Conservation (phyloP, 2,888 invertebrate species). For the Drosophila kambysellisi region DNA sequence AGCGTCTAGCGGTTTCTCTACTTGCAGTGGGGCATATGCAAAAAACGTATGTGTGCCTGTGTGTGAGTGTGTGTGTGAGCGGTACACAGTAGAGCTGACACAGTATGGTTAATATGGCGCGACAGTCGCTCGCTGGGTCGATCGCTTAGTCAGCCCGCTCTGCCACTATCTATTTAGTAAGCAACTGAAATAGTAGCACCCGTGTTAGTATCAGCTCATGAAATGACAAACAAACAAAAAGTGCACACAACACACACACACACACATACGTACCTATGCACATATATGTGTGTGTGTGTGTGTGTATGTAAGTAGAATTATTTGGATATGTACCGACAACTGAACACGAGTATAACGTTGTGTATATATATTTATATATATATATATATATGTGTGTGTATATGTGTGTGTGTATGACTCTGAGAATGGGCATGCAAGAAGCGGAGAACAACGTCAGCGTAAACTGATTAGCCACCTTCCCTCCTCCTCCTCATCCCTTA, state of each 20-base stretch:
- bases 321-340: constrained; percentile 66
- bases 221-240: constrained; percentile 48
- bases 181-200: constrained; percentile 82
- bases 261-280: constrained; percentile 11
- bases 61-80: constrained; percentile 23
- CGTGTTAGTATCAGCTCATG: constrained; percentile 77
- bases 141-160: constrained; percentile 79
- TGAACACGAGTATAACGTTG: constrained; percentile 59
- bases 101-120: constrained; percentile 73
- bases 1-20: constrained; percentile 52
- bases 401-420: constrained; percentile 38
- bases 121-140: constrained; percentile 62
- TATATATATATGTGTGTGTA: constrained; percentile 4
- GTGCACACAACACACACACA: constrained; percentile 25
- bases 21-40: constrained; percentile 47
- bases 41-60: constrained; percentile 36
- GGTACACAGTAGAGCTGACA: constrained; percentile 44
- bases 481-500: not conserved
- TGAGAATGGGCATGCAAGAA: constrained; percentile 63
- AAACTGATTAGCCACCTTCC: constrained; percentile 72
- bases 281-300: not conserved
- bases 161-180: constrained; percentile 79
- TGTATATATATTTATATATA: constrained; percentile 3
- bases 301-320: constrained; percentile 55
- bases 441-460: constrained; percentile 73